These are phyloP conservation scores for Phragmatobia fuliginosa DNA, from an alignment of 2,888 invertebrate genomes.

Conservation along the genomic window DNA sequence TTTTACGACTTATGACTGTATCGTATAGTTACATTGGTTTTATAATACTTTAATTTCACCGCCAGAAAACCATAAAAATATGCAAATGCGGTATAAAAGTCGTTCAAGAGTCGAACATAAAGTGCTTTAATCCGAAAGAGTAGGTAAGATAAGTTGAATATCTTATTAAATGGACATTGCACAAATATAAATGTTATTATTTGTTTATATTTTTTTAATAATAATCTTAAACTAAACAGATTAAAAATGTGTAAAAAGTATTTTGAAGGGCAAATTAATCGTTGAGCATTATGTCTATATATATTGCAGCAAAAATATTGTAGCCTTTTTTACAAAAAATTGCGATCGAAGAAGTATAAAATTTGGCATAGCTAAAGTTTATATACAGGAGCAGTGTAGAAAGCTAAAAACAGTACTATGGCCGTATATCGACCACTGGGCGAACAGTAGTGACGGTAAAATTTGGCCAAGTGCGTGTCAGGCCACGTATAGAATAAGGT, in stretches of 20 bases:
- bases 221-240: background rate
- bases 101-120: constrained; percentile 70
- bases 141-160: constrained; percentile 38
- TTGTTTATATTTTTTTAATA: constrained; percentile 11
- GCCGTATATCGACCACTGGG: too few relatives aligned
- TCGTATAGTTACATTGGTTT: constrained; percentile 79
- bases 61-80: constrained; percentile 84
- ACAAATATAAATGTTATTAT: constrained; percentile 25
- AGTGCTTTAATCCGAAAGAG: constrained; percentile 66
- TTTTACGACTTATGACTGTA: constrained; percentile 81
- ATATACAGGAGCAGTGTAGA: too few relatives aligned
- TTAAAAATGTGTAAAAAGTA: background rate
- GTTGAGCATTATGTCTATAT: background rate
- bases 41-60: constrained; percentile 86
- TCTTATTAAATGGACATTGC: constrained; percentile 38
- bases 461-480: too few relatives aligned
- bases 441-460: too few relatives aligned
- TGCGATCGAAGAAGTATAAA: too few relatives aligned
- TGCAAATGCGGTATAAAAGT: constrained; percentile 83
- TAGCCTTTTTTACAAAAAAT: too few relatives aligned
- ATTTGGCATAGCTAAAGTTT: too few relatives aligned
- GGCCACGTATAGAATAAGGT: too few relatives aligned
- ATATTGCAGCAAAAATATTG: background rate
- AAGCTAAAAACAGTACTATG: too few relatives aligned
- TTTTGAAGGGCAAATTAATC: background rate